Percentiles rank a stretch among this genome's conserved stretches.
phyloP scores from a whole-genome alignment of 1,140 invertebrate species.

The Drosophila gunungcola region DNA sequence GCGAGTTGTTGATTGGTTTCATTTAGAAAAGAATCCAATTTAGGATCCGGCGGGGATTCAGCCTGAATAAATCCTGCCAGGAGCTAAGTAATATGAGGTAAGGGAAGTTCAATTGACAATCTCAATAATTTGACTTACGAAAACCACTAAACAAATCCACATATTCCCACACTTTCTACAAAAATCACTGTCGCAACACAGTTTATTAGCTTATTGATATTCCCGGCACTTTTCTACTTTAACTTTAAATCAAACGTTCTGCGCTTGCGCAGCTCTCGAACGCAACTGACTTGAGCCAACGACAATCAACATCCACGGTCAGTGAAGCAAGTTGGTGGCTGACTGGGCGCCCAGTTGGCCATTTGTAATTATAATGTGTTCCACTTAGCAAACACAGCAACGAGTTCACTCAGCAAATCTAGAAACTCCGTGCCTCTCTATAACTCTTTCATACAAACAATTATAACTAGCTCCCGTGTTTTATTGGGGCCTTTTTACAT shows the following conservation, averaged over 20 bases:
- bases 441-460: slow-evolving; percentile 3
- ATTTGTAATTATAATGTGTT: slow-evolving; percentile 70
- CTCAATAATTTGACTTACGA: slow-evolving; percentile 34
- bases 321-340: slow-evolving; percentile 10
- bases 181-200: slow-evolving; percentile 30
- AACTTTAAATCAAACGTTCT: slow-evolving; percentile 23
- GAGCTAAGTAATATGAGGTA: not conserved
- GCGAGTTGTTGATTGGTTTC: slow-evolving; percentile 61
- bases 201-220: slow-evolving; percentile 31
- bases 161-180: slow-evolving; percentile 41
- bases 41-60: slow-evolving; percentile 7
- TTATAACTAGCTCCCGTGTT: not conserved
- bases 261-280: slow-evolving; percentile 30
- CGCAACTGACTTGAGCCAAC: slow-evolving; percentile 42
- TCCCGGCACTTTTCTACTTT: slow-evolving; percentile 34
- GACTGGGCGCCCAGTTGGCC: slow-evolving; percentile 5
- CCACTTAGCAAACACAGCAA: slow-evolving; percentile 34
- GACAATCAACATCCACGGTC: slow-evolving; percentile 35
- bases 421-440: not conserved
- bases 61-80: not conserved
- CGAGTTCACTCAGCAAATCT: slow-evolving; percentile 1
- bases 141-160: slow-evolving; percentile 18
- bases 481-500: not conserved
- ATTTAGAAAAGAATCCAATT: slow-evolving; percentile 46
- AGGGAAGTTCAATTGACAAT: not conserved